Evolutionary conservation across 2,113 vertebrate species (phyloP), one percentile per base, ranked within the genome.

Genomic region (Nibea albiflora): DNA sequence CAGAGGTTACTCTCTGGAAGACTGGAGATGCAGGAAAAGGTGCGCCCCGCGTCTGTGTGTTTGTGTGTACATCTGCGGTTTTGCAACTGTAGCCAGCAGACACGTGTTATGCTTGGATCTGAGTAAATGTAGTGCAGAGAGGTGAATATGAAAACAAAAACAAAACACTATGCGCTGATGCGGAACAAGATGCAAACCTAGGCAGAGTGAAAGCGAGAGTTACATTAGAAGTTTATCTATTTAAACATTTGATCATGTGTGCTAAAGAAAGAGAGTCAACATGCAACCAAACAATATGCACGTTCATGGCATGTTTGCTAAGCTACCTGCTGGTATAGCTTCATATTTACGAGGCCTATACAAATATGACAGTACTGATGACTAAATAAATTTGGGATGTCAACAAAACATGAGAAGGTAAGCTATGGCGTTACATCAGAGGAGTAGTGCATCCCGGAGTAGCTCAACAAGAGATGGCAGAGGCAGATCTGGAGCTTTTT

Each of bases 1-100:
- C 88, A 79, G 79, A 77, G 56, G 49, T 78, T 81, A 78, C 78
- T 80, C 22, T 75, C 63, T 81, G 82, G 81, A 87, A 87, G 73
- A 85, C 54, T 80, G 68, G 47, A 77, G 69, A 72, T 63, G 66
- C 53, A 66, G 3, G 14, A 60, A 50, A 35, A 72, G 49, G 73
- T 68, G 66, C 44, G 47, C 22, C 22, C 11, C 46, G 20, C 5
- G 3, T 8, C 35, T 22, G 44, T 67, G 31, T 31, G 17, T 22
- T 17, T 11, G 26, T 56, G 76, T 8, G 26, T 61, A 72, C 70
- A 78, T 74, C 68, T 86, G 72, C n/a, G 66, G 63, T 78, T 75
- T 68, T 70, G 22, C n/a, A 63, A 56, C 64, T 17, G 28, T 52
- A 15, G 39, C 56, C 62, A 64, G 57, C 56, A 39, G 35, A 79